Evolutionary conservation across 2,888 invertebrate species (phyloP), one percentile per base, ranked within the genome.

Genomic region (Diadegma fenestrale): DNA sequence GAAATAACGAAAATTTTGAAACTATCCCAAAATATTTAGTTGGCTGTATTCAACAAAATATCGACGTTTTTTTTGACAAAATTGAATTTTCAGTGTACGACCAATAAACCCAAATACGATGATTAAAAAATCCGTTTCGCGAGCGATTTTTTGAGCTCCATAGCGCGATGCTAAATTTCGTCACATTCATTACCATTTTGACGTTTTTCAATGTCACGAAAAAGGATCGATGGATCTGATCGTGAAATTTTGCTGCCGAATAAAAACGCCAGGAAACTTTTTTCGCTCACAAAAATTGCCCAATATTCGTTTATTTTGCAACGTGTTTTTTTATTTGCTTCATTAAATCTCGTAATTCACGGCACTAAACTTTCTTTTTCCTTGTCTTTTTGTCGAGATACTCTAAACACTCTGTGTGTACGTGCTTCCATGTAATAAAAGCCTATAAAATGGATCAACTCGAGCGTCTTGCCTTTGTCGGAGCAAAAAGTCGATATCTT

Each of bases 401-500:
- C 12, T 58, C 7, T 0, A 33, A 58, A 58, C 26, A 14, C 12
- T 54, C 22, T 54, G 22, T 22, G 22, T 22, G 22, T 54, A 22
- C 7, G 19, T 10, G 19, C 8, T 22, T 51, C 22, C 10, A 10
- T 19, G 6, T 33, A 33, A 51, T 22, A 51, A 51, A 51, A 54
- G 54, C 54, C 22, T 26, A 14, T 58, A 58, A 58, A 58, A 58
- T 58, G 58, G 26, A 58, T 58, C 58, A 26, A 58, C 26, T 58
- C 58, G 58, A 58, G 58, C 58, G 26, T 26, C 22, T 7, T 58
- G 14, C 6, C 58, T 26, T 58, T 26, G 58, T 58, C 26, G 22
- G 26, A 58, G 26, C 58, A 58, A 58, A 58, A 58, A 58, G 58
- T 58, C 58, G 58, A 58, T 58, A 58, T 58, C 58, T 4, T 5